A percentile compares a stretch with the other conserved stretches of the same genome.
Conservation (phyloP, 1,140 invertebrate genomes). For the Cotesia chilonis region DNA sequence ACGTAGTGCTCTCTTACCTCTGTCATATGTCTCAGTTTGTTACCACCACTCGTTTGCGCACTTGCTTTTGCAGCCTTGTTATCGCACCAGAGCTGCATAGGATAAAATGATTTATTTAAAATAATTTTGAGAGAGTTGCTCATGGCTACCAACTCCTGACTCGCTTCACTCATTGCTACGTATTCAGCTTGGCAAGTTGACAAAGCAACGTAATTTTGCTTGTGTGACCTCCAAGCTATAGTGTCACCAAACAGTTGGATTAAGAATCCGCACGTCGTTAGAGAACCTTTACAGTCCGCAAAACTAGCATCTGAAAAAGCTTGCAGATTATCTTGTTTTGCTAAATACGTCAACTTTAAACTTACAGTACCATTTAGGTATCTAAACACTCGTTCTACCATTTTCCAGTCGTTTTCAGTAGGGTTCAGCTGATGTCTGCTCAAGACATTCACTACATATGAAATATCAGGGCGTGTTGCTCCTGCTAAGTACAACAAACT, state of each 20-base stretch:
- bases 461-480: constrained; percentile 53
- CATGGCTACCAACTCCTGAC: constrained; percentile 24
- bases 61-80: constrained; percentile 27
- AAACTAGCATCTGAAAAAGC: constrained; percentile 27
- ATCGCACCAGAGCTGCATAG: constrained; percentile 24
- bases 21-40: constrained; percentile 35
- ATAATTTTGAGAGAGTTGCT: constrained; percentile 25
- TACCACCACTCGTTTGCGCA: constrained; percentile 28
- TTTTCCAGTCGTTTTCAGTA: constrained; percentile 40
- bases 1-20: constrained; percentile 35
- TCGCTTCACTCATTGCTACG: constrained; percentile 36
- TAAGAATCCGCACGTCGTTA: constrained; percentile 20
- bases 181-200: constrained; percentile 37
- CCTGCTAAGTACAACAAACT: constrained; percentile 50
- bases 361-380: constrained; percentile 5
- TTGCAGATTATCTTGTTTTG: background rate
- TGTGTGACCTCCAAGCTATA: constrained; percentile 20
- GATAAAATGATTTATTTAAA: constrained; percentile 17
- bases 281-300: constrained; percentile 18
- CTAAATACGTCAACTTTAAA: constrained; percentile 13
- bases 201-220: constrained; percentile 23
- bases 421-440: constrained; percentile 45
- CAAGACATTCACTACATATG: constrained; percentile 49
- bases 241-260: constrained; percentile 24
- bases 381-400: constrained; percentile 31